These are phyloP conservation scores for Anthopleura xanthogrammica DNA, from an alignment of 92 coral and sea anemone genomes.

Conservation along the genomic window DNA sequence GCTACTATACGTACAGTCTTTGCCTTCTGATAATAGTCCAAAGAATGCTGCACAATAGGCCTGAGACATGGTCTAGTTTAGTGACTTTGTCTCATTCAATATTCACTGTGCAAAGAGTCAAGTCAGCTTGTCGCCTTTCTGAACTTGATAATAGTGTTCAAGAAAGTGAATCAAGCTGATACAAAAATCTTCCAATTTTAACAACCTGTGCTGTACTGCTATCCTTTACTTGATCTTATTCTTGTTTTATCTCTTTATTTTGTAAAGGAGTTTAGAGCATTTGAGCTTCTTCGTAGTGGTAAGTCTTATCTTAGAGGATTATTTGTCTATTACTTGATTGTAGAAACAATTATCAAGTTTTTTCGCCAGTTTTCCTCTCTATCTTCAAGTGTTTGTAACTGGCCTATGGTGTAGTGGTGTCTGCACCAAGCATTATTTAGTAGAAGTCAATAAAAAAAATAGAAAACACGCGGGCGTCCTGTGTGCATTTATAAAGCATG, in stretches of 20 bases:
- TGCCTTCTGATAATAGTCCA: not conserved
- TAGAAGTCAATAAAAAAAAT: too few relatives aligned
- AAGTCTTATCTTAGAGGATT: conserved; percentile 20
- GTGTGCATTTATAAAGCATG: too few relatives aligned
- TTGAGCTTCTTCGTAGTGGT: conserved; percentile 97
- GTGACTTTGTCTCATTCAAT: conserved; percentile 24
- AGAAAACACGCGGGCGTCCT: too few relatives aligned
- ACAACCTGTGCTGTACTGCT: not conserved
- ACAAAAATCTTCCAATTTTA: not conserved
- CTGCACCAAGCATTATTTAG: too few relatives aligned
- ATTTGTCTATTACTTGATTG: not conserved
- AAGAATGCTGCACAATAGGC: conserved; percentile 36
- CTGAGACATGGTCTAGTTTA: conserved; percentile 15
- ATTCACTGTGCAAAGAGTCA: conserved; percentile 34
- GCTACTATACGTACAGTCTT: too few relatives aligned
- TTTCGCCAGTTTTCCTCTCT: too few relatives aligned
- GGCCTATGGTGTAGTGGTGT: too few relatives aligned
- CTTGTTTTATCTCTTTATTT: not conserved
- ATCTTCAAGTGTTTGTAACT: too few relatives aligned
- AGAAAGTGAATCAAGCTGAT: conserved; percentile 47
- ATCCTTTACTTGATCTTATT: not conserved
- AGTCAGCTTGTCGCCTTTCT: conserved; percentile 51
- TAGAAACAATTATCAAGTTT: not conserved
- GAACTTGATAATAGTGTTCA: conserved; percentile 15
- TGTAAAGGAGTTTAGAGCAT: conserved; percentile 88